phyloP scores from a whole-genome alignment of 2,797 vertebrate species.

The Holocentrus rufus region DNA sequence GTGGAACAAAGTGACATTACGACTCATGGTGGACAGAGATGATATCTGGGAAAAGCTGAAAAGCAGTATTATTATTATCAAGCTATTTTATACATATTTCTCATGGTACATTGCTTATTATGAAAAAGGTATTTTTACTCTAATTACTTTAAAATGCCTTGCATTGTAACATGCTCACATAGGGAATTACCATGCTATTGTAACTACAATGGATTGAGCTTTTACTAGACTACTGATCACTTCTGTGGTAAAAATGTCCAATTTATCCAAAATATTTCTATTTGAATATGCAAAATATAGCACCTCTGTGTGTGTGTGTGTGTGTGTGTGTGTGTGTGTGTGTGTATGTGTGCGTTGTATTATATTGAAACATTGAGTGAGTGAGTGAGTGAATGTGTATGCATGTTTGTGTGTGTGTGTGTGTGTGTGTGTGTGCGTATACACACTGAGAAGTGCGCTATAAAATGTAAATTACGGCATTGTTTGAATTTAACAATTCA shows the following conservation, averaged over 20 bases:
- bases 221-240: slow-evolving; percentile 54
- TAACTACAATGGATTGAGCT: slow-evolving; percentile 52
- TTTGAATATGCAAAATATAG: slow-evolving; percentile 64
- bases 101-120: slow-evolving; percentile 79
- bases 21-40: slow-evolving; percentile 56
- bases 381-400: slow-evolving; percentile 22
- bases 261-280: slow-evolving; percentile 64
- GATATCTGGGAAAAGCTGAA: slow-evolving; percentile 61
- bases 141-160: slow-evolving; percentile 78
- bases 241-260: slow-evolving; percentile 55
- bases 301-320: slow-evolving; percentile 35
- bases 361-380: not conserved
- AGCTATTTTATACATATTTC: slow-evolving; percentile 83
- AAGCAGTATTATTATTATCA: slow-evolving; percentile 69
- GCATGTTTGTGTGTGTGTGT: slow-evolving; percentile 18
- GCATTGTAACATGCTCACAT: slow-evolving; percentile 67
- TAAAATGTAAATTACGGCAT: slow-evolving; percentile 78
- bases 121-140: slow-evolving; percentile 78
- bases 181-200: slow-evolving; percentile 67
- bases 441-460: slow-evolving; percentile 38
- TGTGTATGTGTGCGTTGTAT: slow-evolving; percentile 5
- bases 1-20: slow-evolving; percentile 74
- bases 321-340: slow-evolving; percentile 11
- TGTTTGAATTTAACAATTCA: slow-evolving; percentile 67
- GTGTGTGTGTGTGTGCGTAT: slow-evolving; percentile 17